Evolutionary conservation across 1,140 invertebrate genomes (phyloP), one percentile per base, ranked within the genome.

Genomic region (Drosophila pseudoobscura): DNA sequence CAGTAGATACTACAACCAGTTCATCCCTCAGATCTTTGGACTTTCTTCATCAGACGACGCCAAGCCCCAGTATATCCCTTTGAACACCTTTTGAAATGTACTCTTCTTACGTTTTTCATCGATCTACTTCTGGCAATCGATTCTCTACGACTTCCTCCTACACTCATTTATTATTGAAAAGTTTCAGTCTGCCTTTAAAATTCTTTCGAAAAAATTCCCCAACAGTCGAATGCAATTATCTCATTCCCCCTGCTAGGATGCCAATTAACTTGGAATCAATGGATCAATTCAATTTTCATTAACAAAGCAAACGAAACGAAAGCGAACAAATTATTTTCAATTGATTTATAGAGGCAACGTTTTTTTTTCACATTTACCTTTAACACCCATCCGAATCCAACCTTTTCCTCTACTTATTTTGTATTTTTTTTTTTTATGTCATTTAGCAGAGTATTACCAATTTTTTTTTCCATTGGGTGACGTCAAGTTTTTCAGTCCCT

Each of bases 401-500:
- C 39, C 20, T 39, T 52, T 53, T 22, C 8, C 31, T 0, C 46
- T 57, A 55, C 53, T 58, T 75, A 66, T 49, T 44, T 55, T 52
- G 54, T 75, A 66, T 49, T 44, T 55, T 52, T 44, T 60, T 57
- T 62, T 79, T 44, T 39, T 41, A 31, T 29, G 54, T 20, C 35
- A 17, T 9, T 41, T 46, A 20, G 9, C 20, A 24, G 35, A 20
- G 24, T 51, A 4, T 39, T 60, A n/a, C 3, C 8, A 39, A 0
- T 35, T 56, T 52, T 61, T 52, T 61, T 13, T 50, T 74, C 44
- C 63, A 69, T 44, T 31, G 53, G 54, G 63, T 84, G 55, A 75
- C 75, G 74, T 82, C 69, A 79, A 71, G 51, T 55, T 52, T 8
- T 69, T 29, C 29, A 22, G 26, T 68, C 64, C 57, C 64, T 62